Evolutionary conservation across 2,797 vertebrate genomes (phyloP), one percentile per base, ranked within the genome.

Genomic region (Notamacropus eugenii): DNA sequence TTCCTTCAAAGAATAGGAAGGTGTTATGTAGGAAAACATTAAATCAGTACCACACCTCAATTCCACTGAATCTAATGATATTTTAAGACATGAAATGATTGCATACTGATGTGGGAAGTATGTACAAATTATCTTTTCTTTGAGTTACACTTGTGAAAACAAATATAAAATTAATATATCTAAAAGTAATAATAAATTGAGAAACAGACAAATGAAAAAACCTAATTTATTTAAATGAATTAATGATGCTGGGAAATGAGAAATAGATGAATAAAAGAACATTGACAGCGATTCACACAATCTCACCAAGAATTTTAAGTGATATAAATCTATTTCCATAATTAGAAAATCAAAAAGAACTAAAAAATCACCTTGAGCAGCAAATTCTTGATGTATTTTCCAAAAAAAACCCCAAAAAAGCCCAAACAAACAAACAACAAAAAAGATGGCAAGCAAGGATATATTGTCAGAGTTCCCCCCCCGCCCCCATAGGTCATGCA

Each of bases 381-480:
- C 29, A 62, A 34, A 62, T 62, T 11, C 27, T 62, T 62, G 31
- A 34, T 9, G 1, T 59, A 31, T 31, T 31, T 59, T 59, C 93
- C 93, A 93, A 95, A 95, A 96, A 95, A 50, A 3, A 4, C 50
- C 50, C 50, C 50, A 50, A 50, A 50, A 50, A 50, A 50, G 46
- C 46, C 46, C 52, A 52, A 52, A 52, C 52, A 52, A 52, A 52
- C 5, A 6, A 52, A 52, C 6, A 52, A 6, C 52, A 52, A 52
- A 16, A n/a, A 50, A 96, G 95, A 96, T 94, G 92, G 94, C 95
- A 93, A 55, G 87, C 90, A 94, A 93, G 97, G 87, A 96, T 96
- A 92, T 91, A 96, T 91, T 97, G 22, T 82, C 94, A 95, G 95
- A 91, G 91, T 52, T 50, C 50, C 50, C 52, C 5, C 0, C 52